phyloP scores from a whole-genome alignment of 2,797 vertebrate species.

The Cephalopachus bancanus region DNA sequence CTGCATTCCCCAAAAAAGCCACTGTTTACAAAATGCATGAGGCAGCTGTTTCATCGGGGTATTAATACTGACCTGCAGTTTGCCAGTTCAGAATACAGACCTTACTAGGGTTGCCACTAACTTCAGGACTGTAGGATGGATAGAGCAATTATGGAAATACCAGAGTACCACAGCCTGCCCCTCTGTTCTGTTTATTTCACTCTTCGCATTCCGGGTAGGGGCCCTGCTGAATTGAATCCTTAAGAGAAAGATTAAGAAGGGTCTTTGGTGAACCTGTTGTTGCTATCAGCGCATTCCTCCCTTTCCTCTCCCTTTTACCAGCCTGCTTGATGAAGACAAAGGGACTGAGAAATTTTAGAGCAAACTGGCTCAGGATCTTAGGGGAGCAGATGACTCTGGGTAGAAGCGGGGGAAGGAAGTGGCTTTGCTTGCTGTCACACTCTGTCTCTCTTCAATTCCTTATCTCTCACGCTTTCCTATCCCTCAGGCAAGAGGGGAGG shows the following conservation, averaged over 20 bases:
- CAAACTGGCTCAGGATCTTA: background rate
- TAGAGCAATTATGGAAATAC: background rate
- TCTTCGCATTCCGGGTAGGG: background rate
- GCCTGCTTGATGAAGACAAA: background rate
- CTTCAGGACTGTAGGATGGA: background rate
- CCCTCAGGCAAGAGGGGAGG: background rate
- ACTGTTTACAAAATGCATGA: background rate
- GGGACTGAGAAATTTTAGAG: background rate
- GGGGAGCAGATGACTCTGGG: background rate
- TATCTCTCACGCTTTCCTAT: fast-evolving
- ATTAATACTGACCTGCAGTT: background rate
- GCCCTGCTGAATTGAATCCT: background rate
- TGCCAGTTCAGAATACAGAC: background rate
- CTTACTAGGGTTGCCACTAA: background rate
- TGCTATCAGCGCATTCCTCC: background rate
- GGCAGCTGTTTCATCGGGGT: background rate
- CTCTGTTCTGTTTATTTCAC: background rate
- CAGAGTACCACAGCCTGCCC: background rate
- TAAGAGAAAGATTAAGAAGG: background rate
- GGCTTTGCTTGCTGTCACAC: background rate
- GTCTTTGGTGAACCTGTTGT: background rate
- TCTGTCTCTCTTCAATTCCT: background rate
- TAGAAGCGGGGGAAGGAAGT: background rate
- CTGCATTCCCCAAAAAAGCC: background rate
- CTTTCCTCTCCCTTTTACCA: no score